Evolutionary conservation across 2,888 invertebrate genomes (phyloP), one percentile per base, ranked within the genome.

Genomic region (Mactromeris polynyma): DNA sequence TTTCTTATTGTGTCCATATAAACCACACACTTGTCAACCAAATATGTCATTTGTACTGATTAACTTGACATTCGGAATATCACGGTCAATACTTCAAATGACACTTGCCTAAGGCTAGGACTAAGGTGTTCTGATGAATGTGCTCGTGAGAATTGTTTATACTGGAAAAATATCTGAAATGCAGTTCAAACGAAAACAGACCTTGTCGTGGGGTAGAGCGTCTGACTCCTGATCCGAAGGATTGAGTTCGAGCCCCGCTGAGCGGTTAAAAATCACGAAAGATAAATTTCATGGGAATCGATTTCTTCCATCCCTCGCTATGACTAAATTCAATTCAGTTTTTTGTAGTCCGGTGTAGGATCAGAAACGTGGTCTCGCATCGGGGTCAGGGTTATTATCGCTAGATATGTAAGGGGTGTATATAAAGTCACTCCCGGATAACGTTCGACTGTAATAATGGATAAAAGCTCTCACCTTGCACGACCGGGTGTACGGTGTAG

Each of bases 401-500:
- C 46, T 11, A 46, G 19, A 26, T 14, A n/a, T 26, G 40, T 4
- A 46, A 46, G 46, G 46, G 14, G 17, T 46, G 46, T 11, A 46
- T 9, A n/a, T 26, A 42, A 42, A 21, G 31, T 26, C 26, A 46
- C 26, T n/a, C 78, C 42, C 33, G 14, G 31, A 19, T n/a, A 14
- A 51, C 1, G 2, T 26, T 2, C 38, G 7, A 17, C 17, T 42
- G 4, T 31, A 38, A 9, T 58, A 9, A 80, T 36, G n/a, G 40
- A 31, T 21, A 40, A 42, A 85, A 40, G 0, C 38, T 69, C 86
- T 58, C 81, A 86, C 86, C 86, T 33, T 54, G 51, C n/a, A 78
- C 42, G n/a, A 40, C 26, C 42, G 83, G 83, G 0, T 83, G 6
- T 2, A 46, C 40, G 38, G 19, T n/a, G 21, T 77, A 38, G 31